Conservation (phyloP, 2,888 invertebrate genomes). For the Sesia bembeciformis region DNA sequence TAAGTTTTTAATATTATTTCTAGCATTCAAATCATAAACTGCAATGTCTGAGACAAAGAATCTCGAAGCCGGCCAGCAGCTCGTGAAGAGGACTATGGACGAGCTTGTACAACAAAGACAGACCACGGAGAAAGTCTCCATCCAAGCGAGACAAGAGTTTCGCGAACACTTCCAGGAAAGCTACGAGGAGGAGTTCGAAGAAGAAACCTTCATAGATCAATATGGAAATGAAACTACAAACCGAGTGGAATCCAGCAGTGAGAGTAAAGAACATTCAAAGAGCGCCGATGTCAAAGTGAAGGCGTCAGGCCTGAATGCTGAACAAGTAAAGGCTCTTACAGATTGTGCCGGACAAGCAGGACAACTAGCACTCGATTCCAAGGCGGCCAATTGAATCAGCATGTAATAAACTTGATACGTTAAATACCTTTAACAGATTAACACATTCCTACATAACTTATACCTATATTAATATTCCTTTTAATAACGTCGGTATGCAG, state of each 20-base stretch:
- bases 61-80: constrained; percentile 62
- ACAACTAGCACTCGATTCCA: constrained; percentile 64
- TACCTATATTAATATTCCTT: not conserved
- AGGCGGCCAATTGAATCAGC: constrained; percentile 52
- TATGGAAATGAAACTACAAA: constrained; percentile 62
- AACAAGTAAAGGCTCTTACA: constrained; percentile 63
- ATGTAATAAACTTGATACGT: not conserved
- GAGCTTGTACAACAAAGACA: constrained; percentile 54
- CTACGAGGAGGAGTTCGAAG: constrained; percentile 67
- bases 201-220: constrained; percentile 62
- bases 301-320: constrained; percentile 57
- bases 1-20: not conserved
- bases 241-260: constrained; percentile 60
- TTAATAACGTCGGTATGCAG: too few species aligned
- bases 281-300: constrained; percentile 68
- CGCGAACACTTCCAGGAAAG: constrained; percentile 61
- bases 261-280: constrained; percentile 64
- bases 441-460: not conserved
- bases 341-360: constrained; percentile 67
- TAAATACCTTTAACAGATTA: not conserved
- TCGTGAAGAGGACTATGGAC: constrained; percentile 66
- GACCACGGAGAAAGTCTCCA: constrained; percentile 53
- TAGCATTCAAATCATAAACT: constrained; percentile 7
- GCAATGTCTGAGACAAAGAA: constrained; percentile 54
- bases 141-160: constrained; percentile 68